phyloP scores from a whole-genome alignment of 2,797 vertebrate species.

The Chlorospingus semifuscus region DNA sequence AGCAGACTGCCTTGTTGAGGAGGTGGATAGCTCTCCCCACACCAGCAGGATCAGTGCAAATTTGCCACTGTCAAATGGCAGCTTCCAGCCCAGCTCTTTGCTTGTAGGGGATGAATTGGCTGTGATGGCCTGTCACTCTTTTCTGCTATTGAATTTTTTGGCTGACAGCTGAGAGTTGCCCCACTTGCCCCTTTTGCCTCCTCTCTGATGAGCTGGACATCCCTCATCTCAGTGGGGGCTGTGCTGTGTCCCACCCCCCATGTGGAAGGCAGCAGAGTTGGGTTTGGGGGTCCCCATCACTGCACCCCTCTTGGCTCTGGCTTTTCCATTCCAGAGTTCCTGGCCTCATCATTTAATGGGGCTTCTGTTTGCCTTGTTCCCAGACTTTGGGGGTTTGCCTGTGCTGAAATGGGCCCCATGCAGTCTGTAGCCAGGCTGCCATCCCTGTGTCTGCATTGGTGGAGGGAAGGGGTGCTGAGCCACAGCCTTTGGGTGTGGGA shows the following conservation, averaged over 20 bases:
- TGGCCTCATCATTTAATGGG: not conserved
- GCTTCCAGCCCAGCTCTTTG: not conserved
- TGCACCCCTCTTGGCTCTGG: not conserved
- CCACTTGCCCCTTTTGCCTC: not conserved
- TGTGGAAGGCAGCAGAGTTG: not conserved
- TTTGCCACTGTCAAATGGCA: not conserved
- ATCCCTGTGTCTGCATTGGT: rapidly evolving
- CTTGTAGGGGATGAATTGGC: not conserved
- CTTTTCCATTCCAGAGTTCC: not conserved
- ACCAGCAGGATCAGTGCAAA: not conserved
- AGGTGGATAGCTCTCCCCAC: not conserved
- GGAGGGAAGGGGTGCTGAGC: not conserved
- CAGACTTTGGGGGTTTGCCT: not conserved
- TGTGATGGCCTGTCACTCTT: rapidly evolving
- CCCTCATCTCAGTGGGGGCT: not conserved
- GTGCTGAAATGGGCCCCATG: not conserved
- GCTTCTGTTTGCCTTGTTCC: not conserved
- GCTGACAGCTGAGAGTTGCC: not conserved
- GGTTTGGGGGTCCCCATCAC: not conserved
- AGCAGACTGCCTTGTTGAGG: not conserved
- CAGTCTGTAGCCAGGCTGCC: not conserved
- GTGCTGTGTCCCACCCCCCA: not conserved
- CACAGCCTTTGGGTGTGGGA: not conserved
- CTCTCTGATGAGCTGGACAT: rapidly evolving
- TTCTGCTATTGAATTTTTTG: not conserved